Percentiles rank a stretch among this genome's conserved stretches.
phyloP scores from a whole-genome alignment of 2,888 invertebrate species.

The Eupithecia subfuscata region DNA sequence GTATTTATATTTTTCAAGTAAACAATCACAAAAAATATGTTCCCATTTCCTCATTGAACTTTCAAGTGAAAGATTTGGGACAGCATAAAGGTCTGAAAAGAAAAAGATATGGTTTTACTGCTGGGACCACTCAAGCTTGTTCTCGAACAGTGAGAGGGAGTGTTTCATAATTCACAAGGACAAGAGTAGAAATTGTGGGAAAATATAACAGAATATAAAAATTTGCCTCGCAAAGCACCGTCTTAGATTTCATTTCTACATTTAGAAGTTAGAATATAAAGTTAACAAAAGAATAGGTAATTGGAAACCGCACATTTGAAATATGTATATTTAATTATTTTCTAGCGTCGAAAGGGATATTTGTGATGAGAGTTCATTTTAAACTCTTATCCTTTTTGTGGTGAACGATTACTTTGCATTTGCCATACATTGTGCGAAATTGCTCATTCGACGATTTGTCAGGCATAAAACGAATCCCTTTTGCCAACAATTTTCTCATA shows the following conservation, averaged over 20 bases:
- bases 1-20: not conserved
- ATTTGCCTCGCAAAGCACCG: not conserved
- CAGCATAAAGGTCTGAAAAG: not conserved
- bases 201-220: conserved; percentile 14
- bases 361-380: not conserved
- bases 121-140: conserved; percentile 24
- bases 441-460: conserved; percentile 33
- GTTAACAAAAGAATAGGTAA: not conserved
- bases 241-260: not conserved
- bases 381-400: not conserved
- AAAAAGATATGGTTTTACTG: conserved; percentile 23
- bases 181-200: conserved; percentile 11
- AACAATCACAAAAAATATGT: not conserved
- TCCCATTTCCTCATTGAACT: conserved; percentile 4
- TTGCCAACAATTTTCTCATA: not conserved
- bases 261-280: not conserved
- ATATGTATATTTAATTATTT: not conserved
- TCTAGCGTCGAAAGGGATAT: not conserved
- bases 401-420: not conserved
- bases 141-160: conserved; percentile 18
- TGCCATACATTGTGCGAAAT: not conserved
- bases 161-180: conserved; percentile 24
- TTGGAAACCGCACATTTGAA: not conserved
- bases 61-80: conserved; percentile 15
- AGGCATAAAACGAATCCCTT: conserved; percentile 33